Conservation (phyloP, 2,797 vertebrate species). For the Staurois parvus region DNA sequence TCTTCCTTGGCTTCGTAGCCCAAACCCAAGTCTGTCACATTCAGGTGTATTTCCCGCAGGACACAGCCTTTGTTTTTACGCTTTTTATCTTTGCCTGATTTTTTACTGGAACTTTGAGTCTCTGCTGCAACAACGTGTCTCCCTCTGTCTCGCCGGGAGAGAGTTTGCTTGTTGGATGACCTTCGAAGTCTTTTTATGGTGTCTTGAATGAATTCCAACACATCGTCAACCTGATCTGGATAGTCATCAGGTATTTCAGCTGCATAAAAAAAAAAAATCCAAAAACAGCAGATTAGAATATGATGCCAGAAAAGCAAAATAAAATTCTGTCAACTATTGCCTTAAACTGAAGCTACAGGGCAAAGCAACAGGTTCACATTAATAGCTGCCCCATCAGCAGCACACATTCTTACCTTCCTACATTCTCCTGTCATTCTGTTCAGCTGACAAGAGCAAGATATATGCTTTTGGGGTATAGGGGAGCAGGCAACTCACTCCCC, state of each 20-base stretch:
- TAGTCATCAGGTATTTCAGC: conserved; percentile 86
- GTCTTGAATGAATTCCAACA: conserved; percentile 96
- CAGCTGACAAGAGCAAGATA: too few relatives aligned
- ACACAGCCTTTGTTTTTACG: conserved; percentile 88
- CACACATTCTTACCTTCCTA: too few relatives aligned
- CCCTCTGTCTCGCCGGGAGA: conserved; percentile 80
- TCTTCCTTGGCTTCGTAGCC: conserved; percentile 98
- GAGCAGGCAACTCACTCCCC: too few relatives aligned
- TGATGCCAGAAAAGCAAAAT: conserved; percentile 11
- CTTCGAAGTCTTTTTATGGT: conserved; percentile 92
- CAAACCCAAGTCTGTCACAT: conserved; percentile 95
- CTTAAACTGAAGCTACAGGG: too few relatives aligned
- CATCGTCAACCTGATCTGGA: conserved; percentile 91
- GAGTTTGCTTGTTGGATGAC: conserved; percentile 82
- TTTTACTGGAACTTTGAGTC: conserved; percentile 75
- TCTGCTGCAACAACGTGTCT: conserved; percentile 77
- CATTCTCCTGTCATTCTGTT: too few relatives aligned
- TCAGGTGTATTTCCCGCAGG: conserved; percentile 93
- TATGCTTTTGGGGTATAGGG: too few relatives aligned
- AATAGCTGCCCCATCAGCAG: too few relatives aligned
- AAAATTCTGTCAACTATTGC: not conserved
- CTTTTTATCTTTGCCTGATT: conserved; percentile 76
- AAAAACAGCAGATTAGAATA: not conserved
- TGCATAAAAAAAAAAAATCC: conserved; percentile 74
- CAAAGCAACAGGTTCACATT: too few relatives aligned